Conservation (phyloP, 2,113 vertebrate species). For the Tetrao urogallus region DNA sequence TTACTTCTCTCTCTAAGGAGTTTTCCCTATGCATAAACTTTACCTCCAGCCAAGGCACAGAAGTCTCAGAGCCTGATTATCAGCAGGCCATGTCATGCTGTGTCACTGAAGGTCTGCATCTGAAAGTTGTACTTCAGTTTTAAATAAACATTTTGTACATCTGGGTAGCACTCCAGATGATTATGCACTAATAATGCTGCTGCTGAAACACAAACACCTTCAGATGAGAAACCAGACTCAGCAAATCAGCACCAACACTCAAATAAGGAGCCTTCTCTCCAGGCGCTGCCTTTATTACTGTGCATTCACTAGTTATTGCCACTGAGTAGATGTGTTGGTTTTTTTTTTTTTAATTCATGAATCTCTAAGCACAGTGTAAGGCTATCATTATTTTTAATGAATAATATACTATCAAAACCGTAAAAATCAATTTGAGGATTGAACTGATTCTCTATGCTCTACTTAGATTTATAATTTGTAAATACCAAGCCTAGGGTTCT, state of each 20-base stretch:
- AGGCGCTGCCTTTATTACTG: neutral
- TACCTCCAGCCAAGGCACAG: neutral
- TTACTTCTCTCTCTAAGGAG: no score
- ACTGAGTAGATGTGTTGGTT: neutral
- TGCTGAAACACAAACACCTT: neutral
- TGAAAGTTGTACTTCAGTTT: neutral
- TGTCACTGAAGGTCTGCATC: rapidly evolving
- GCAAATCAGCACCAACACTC: neutral
- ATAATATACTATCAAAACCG: neutral
- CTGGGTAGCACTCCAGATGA: neutral
- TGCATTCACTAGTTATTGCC: neutral
- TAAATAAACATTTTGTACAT: neutral
- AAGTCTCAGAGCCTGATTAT: neutral
- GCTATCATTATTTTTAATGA: neutral
- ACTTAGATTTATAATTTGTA: neutral
- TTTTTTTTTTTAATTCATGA: neutral
- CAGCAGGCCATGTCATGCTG: neutral
- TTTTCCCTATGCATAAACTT: rapidly evolving
- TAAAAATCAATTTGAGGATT: neutral
- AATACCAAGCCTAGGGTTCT: neutral
- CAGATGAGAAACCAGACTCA: neutral
- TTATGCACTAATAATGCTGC: neutral
- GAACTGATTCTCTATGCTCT: neutral
- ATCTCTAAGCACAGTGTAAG: neutral
- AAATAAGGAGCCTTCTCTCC: neutral